Evolutionary conservation across 1,140 invertebrate genomes (phyloP), one percentile per base, ranked within the genome.

Genomic region (Teleogryllus occipitalis): DNA sequence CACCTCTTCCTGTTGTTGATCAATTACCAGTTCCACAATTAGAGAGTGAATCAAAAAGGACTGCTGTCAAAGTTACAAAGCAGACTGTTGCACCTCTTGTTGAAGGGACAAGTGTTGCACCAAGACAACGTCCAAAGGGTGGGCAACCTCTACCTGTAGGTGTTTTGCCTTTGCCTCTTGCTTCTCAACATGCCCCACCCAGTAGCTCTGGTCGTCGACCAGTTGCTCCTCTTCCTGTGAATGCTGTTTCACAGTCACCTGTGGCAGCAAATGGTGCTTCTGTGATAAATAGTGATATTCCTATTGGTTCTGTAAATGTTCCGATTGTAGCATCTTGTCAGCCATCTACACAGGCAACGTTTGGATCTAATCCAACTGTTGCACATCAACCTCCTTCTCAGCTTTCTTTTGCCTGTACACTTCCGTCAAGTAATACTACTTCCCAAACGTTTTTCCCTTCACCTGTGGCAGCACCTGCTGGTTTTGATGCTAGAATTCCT

Each of bases 41-140:
- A 82, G 93, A 94, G 81, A 88, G 88, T 4, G 91, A 93, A 83
- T 85, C 88, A 46, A 92, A 92, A 82, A 87, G 90, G 80, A 87
- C 86, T 46, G 88, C 89, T 22, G 83, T 89, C 8, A 90, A 89
- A 85, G 85, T 88, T 15, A 83, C 87, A 10, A 87, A 89, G 49
- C 79, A 78, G 49, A 75, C 78, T 49, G 76, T 65, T 12, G 79
- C 77, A 6, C 85, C 89, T 21, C 81, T 89, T 27, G 87, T 91
- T n/a, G 89, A 92, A 83, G 90, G 92, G 76, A 97, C 95, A 7
- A 95, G 93, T 77, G 95, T 97, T 8, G 93, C 93, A 18, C 95
- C 95, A 8, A 87, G 95, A 75, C 94, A 96, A 84, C 88, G 95
- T 81, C 95, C 95, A 14, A 96, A 96, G 84, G 85, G 79, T 54